Percentiles rank a stretch among this genome's conserved stretches.
Conservation (phyloP, 2,797 vertebrate genomes). For the Graptemys geographica region DNA sequence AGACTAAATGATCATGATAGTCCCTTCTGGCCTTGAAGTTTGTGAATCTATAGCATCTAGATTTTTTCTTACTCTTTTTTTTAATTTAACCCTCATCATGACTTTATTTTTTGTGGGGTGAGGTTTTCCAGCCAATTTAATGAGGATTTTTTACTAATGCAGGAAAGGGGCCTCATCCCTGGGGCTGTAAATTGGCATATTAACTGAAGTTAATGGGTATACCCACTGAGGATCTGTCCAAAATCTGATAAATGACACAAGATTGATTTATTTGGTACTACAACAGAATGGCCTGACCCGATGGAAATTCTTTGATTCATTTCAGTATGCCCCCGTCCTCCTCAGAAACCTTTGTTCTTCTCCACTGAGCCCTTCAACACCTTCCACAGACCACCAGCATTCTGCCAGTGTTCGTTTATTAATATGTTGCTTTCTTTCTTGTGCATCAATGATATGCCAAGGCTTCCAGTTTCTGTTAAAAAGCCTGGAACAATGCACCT, state of each 20-base stretch:
- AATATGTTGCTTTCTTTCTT: background rate
- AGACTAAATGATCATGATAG: no score
- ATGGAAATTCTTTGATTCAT: background rate
- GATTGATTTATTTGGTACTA: background rate
- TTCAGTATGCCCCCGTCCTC: background rate
- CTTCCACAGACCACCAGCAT: background rate
- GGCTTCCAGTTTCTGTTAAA: background rate
- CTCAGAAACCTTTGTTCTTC: conserved; percentile 12
- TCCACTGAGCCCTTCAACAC: background rate
- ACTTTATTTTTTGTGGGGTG: background rate
- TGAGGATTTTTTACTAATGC: background rate
- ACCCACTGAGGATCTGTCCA: background rate
- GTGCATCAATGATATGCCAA: background rate
- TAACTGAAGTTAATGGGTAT: background rate
- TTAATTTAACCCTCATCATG: background rate
- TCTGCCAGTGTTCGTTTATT: background rate
- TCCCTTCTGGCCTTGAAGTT: no score
- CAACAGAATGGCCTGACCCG: background rate
- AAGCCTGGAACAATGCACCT: background rate
- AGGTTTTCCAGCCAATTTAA: background rate
- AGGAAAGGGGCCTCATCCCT: background rate
- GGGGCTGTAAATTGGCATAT: background rate
- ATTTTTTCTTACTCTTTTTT: conserved; percentile 1
- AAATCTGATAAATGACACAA: background rate
- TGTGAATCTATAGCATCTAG: background rate